Base-by-base conservation (phyloP, 2,797 vertebrate genomes). In the Labroides dimidiatus region DNA sequence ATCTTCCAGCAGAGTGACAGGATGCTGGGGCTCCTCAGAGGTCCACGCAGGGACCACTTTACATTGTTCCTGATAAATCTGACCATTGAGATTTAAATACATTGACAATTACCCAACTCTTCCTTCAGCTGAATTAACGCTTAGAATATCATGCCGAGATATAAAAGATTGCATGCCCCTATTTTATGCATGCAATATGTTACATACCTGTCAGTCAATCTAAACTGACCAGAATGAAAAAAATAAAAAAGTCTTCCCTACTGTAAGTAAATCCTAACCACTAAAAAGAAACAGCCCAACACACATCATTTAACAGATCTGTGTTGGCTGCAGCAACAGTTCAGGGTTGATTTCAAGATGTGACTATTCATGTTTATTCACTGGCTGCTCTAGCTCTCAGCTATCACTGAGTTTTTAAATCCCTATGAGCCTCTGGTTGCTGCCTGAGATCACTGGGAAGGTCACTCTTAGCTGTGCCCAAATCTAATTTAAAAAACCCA, bases 401-500 rank as follows among this genome's bases (percentile, higher is more conserved):
- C 75, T 71, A 77, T 82, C 61, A 62, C 69, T 78, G 61, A 87
- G 80, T 77, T 87, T 82, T 79, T 78, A 84, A 79, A 70, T 77
- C 62, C 69, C 58, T 59, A 44, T 20, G 72, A 77, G 77, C 63
- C 71, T 24, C 41, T 16, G 24, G 77, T 68, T 81, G 53, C 53
- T 79, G 60, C 61, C 60, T 69, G 57, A 83, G 76, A 83, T 85
- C 75, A 71, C 69, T 24, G 15, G 47, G 59, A 78, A 83, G 82
- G 84, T 87, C 82, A 78, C 42, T 78, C 59, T 58, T 69, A 64
- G 70, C 69, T 81, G 74, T 75, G 73, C 63, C 81, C 52, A 80
- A 84, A 80, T 81, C 72, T 85, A 84, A 87, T 84, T 79, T 84
- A 74, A 85, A 39, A 84, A 85, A 75, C 59, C 72, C 47, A 50